phyloP scores from a whole-genome alignment of 2,113 vertebrate genomes.

The Orthonyx spaldingii region DNA sequence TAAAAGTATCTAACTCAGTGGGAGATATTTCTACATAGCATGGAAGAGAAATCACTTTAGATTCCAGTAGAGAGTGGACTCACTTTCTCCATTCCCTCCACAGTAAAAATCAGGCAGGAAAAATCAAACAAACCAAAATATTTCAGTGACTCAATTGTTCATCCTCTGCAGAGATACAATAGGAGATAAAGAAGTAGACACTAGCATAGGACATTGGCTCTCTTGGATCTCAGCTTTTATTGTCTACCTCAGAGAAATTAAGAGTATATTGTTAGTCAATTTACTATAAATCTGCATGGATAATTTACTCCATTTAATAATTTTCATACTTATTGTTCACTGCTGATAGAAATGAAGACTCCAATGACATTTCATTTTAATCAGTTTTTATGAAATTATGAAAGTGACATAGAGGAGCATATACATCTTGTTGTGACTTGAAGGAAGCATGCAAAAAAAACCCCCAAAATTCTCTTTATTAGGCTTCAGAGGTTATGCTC shows the following conservation, averaged over 20 bases:
- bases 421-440: not conserved
- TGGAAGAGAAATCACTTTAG: not conserved
- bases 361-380: not conserved
- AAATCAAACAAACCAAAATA: not conserved
- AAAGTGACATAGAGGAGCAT: not conserved
- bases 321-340: not conserved
- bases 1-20: not conserved
- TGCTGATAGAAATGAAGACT: not conserved
- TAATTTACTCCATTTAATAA: not conserved
- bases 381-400: not conserved
- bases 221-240: not conserved
- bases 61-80: not conserved
- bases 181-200: not conserved
- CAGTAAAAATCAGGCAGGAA: not conserved
- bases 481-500: not conserved
- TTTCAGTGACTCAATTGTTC: not conserved
- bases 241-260: not conserved
- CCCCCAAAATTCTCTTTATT: not conserved
- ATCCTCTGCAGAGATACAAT: not conserved
- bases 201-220: not conserved
- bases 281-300: not conserved
- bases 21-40: not conserved
- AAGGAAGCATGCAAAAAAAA: not conserved
- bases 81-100: not conserved
- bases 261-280: not conserved